Evolutionary conservation across 1,140 invertebrate genomes (phyloP).

Genomic region (Oryzaephilus surinamensis): DNA sequence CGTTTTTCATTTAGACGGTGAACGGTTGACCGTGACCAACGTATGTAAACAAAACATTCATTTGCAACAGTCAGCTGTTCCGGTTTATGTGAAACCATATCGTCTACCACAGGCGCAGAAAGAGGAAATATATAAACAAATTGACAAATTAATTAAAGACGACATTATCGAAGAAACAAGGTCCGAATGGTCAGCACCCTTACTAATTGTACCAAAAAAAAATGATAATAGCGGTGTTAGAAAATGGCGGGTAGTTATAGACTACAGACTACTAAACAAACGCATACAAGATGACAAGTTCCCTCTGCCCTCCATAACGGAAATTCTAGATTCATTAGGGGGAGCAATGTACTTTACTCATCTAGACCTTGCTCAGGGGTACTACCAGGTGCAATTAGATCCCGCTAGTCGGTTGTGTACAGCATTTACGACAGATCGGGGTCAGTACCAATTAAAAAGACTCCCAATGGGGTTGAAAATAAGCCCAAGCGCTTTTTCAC

Average conservation of each 20-base stretch:
- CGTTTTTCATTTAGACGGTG: slow-evolving; percentile 23
- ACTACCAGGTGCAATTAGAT: slow-evolving; percentile 4
- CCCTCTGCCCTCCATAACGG: slow-evolving; percentile 20
- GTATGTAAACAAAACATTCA: slow-evolving; percentile 23
- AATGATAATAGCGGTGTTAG: slow-evolving; percentile 14
- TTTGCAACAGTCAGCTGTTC: slow-evolving; percentile 14
- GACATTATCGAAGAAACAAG: slow-evolving; percentile 21
- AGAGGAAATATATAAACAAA: slow-evolving; percentile 14
- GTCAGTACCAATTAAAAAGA: slow-evolving; percentile 25
- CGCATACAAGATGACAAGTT: slow-evolving; percentile 19
- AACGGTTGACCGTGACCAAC: slow-evolving; percentile 18
- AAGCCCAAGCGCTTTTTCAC: slow-evolving; percentile 26
- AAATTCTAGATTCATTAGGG: slow-evolving; percentile 19
- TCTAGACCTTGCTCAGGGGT: slow-evolving; percentile 11
- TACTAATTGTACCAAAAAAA: slow-evolving; percentile 24
- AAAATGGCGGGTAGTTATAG: slow-evolving; percentile 21
- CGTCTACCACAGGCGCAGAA: slow-evolving; percentile 21
- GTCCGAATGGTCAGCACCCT: slow-evolving; percentile 20
- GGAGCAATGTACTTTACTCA: slow-evolving; percentile 15
- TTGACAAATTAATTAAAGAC: slow-evolving; percentile 15
- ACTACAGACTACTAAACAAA: slow-evolving; percentile 17
- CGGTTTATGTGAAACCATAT: slow-evolving; percentile 28
- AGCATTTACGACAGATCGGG: slow-evolving; percentile 32
- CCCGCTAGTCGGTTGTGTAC: slow-evolving; percentile 16
- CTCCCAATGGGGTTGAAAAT: slow-evolving; percentile 31